phyloP scores from a whole-genome alignment of 1,140 invertebrate species.

The Ditylenchus dipsaci region DNA sequence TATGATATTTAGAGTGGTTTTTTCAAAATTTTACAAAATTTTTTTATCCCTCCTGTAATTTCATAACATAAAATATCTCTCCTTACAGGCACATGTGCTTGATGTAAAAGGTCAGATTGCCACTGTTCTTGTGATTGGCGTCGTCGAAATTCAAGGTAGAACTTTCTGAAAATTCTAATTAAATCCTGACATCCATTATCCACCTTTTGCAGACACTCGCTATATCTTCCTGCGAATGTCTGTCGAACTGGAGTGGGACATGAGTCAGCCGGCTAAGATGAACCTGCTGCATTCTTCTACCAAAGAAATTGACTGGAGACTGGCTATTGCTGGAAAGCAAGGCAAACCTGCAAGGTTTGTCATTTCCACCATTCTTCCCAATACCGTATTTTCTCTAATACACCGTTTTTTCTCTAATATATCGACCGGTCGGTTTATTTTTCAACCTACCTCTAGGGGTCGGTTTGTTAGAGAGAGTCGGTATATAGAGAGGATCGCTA shows the following conservation, averaged over 20 bases:
- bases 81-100: not conserved
- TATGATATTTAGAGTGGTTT: too few relatives aligned
- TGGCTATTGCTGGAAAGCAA: not conserved
- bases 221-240: not conserved
- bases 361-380: too few relatives aligned
- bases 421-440: too few relatives aligned
- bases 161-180: not conserved
- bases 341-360: not conserved
- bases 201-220: not conserved
- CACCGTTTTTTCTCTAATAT: too few relatives aligned
- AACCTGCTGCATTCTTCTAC: not conserved
- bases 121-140: constrained; percentile 2
- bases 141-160: constrained; percentile 5
- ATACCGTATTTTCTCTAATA: too few relatives aligned
- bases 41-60: too few relatives aligned
- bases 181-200: too few relatives aligned
- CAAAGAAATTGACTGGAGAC: constrained; percentile 7
- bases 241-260: constrained; percentile 1
- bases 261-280: not conserved
- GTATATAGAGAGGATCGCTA: too few relatives aligned
- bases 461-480: too few relatives aligned
- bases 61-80: too few relatives aligned
- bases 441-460: too few relatives aligned
- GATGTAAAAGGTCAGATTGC: not conserved
- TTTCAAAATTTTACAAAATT: too few relatives aligned